These are phyloP conservation scores for Campoletis raptor DNA, from an alignment of 2,888 invertebrate species.

Conservation along the genomic window DNA sequence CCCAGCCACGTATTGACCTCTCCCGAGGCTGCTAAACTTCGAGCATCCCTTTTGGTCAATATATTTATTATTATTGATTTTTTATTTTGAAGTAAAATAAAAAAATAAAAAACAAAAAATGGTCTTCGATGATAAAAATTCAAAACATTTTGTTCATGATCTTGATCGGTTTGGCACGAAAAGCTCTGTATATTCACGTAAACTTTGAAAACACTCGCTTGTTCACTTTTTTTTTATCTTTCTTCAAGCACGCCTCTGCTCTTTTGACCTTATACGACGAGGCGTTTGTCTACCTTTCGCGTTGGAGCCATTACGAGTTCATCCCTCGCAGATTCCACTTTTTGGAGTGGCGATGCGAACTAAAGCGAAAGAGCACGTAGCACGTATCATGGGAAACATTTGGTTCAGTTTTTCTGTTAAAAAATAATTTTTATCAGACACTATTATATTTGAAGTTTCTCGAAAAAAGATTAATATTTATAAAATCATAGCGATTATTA, in stretches of 20 bases:
- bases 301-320: conserved; percentile 23
- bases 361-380: conserved; percentile 2
- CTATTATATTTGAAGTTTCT: not conserved
- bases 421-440: not conserved
- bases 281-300: conserved; percentile 33
- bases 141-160: not conserved
- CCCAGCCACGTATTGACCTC: no score
- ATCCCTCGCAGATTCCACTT: conserved; percentile 14
- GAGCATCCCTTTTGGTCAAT: not conserved
- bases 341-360: not conserved
- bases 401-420: not conserved
- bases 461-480: not conserved
- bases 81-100: no score
- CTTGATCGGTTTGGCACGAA: not conserved
- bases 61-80: not conserved
- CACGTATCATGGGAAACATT: not conserved
- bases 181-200: not conserved
- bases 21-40: no score
- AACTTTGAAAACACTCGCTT: not conserved
- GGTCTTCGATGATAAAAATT: not conserved
- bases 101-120: not conserved
- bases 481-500: not conserved
- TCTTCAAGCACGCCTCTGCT: not conserved
- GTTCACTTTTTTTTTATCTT: not conserved
- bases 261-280: conserved; percentile 17